A percentile compares a stretch with the other conserved stretches of the same genome.
phyloP scores from a whole-genome alignment of 2,888 invertebrate genomes.

The Aquatica leii region DNA sequence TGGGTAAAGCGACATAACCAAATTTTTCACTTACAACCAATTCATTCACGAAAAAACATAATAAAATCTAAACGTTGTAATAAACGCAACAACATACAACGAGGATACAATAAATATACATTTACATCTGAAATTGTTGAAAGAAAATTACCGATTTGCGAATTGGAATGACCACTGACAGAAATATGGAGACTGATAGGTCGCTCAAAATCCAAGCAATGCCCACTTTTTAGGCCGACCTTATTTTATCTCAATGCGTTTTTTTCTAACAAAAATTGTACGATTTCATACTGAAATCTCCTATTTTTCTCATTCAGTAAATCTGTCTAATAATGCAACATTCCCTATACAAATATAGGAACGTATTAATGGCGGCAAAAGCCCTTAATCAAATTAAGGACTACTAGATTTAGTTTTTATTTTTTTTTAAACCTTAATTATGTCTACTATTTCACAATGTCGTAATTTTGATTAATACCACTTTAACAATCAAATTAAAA shows the following conservation, averaged over 20 bases:
- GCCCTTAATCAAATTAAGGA: conserved; percentile 20
- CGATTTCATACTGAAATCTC: not conserved
- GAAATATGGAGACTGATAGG: conserved; percentile 43
- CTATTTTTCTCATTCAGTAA: too few relatives aligned
- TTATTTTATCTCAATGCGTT: not conserved
- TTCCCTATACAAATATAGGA: not conserved
- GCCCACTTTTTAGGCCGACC: conserved; percentile 17
- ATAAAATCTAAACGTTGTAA: conserved; percentile 44
- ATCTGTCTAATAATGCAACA: too few relatives aligned
- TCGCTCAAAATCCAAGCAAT: conserved; percentile 23
- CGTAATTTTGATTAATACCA: too few relatives aligned
- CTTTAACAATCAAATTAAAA: too few relatives aligned
- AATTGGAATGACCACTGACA: conserved; percentile 48
- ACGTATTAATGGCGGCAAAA: conserved; percentile 26
- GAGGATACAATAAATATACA: conserved; percentile 39
- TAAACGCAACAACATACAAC: conserved; percentile 31
- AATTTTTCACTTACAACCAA: conserved; percentile 53
- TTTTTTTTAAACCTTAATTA: too few relatives aligned
- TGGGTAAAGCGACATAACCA: conserved; percentile 52
- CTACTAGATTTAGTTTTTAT: not conserved
- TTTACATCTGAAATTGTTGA: conserved; percentile 23
- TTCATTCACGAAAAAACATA: conserved; percentile 54
- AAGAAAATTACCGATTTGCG: conserved; percentile 34
- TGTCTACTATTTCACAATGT: too few relatives aligned
- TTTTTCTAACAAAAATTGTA: not conserved